phyloP scores from a whole-genome alignment of 2,888 invertebrate species.

The Lasioglossum leucozonium region DNA sequence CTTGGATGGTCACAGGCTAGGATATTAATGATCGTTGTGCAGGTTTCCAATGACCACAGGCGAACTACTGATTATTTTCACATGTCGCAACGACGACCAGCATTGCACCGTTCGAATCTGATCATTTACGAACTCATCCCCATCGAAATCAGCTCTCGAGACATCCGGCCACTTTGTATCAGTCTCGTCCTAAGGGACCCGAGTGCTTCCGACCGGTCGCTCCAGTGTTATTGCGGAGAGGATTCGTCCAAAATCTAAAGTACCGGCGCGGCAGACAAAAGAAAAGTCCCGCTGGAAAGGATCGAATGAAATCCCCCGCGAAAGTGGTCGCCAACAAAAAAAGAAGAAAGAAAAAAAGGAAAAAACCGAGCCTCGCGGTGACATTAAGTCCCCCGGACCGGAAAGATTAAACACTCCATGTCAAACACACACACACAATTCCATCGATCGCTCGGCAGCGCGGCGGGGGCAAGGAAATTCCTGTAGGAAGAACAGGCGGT shows the following conservation, averaged over 20 bases:
- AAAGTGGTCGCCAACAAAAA: constrained; percentile 27
- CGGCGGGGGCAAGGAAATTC: constrained; percentile 31
- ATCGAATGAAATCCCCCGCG: constrained; percentile 39
- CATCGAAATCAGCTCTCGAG: not conserved
- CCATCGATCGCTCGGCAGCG: constrained; percentile 17
- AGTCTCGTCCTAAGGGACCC: not conserved
- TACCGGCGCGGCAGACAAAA: not conserved
- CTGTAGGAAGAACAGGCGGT: constrained; percentile 4
- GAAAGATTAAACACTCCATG: constrained; percentile 56
- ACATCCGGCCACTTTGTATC: not conserved
- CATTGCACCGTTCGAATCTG: not conserved
- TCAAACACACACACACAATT: constrained; percentile 50
- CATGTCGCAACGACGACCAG: not conserved
- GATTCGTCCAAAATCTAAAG: constrained; percentile 11
- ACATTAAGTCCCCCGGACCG: constrained; percentile 35
- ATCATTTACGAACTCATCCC: not conserved
- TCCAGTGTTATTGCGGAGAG: not conserved
- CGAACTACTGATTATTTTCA: not conserved
- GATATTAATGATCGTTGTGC: no score
- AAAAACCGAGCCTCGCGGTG: constrained; percentile 18
- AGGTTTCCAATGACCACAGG: not conserved
- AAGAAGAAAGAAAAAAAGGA: no score
- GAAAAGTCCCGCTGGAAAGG: constrained; percentile 29
- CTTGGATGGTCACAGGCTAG: no score
- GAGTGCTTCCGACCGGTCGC: not conserved